A percentile compares a stretch with the other conserved stretches of the same genome.
phyloP scores from a whole-genome alignment of 2,797 vertebrate genomes.

The Lacerta viridis region DNA sequence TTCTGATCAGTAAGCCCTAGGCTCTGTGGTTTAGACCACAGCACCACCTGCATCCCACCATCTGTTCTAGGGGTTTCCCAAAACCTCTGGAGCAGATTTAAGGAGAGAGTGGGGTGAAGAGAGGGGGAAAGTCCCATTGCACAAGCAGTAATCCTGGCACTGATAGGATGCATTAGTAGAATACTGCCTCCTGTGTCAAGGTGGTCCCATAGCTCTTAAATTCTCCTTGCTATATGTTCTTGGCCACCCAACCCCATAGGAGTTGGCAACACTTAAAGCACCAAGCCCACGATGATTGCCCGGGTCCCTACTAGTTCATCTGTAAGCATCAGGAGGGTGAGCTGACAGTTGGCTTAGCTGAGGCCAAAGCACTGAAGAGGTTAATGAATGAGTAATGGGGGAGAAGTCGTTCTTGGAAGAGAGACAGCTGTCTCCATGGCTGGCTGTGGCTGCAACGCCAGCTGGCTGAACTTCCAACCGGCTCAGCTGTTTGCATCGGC shows the following conservation, averaged over 20 bases:
- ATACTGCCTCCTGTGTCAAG: background rate
- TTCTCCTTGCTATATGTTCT: background rate
- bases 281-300: too few species aligned
- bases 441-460: background rate
- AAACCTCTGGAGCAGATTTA: too few species aligned
- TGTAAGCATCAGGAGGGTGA: background rate
- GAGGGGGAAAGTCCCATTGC: too few species aligned
- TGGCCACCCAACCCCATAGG: background rate
- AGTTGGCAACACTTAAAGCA: background rate
- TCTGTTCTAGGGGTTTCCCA: too few species aligned
- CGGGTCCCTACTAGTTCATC: background rate
- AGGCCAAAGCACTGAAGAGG: conserved; percentile 21
- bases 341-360: background rate
- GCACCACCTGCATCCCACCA: too few species aligned
- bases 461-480: conserved; percentile 8
- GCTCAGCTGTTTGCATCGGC: conserved; percentile 28
- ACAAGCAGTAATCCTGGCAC: too few species aligned
- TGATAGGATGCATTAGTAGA: too few species aligned
- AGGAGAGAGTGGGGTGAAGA: too few species aligned
- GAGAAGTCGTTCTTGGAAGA: conserved; percentile 7
- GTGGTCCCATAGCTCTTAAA: background rate
- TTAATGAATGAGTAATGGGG: conserved; percentile 26
- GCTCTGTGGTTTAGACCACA: too few species aligned
- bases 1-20: too few species aligned
- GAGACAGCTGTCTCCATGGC: conserved; percentile 17